Evolutionary conservation across 2,113 vertebrate species (phyloP), one percentile per base, ranked within the genome.

Genomic region (Neofelis nebulosa): DNA sequence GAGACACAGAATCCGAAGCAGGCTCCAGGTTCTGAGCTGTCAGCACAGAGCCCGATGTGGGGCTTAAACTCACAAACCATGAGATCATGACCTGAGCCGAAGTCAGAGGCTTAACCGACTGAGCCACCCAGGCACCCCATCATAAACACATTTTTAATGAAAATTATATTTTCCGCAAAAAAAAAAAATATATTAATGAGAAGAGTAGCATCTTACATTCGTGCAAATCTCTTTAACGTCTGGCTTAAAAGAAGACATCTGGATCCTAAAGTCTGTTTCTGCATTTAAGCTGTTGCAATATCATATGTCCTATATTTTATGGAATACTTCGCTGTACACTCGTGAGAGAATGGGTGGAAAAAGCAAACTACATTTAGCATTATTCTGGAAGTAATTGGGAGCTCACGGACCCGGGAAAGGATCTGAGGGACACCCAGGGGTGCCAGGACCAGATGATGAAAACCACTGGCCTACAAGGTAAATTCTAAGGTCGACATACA

Each of bases 221-320:
- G 93, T 86, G 74, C n/a, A 86, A 92, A 69, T 86, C 21, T 96
- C 61, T 82, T 90, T 29, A 93, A 89, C 29, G 12, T 16, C 52
- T 79, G 94, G 50, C 10, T 86, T 93, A 86, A 90, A 73, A 52
- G 78, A 95, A 92, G 65, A 82, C 78, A 94, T 79, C 79, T 94
- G 71, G 66, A 86, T 86, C 57, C 50, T 92, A 88, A 96, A 95
- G 79, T 80, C 45, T 92, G 87, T 63, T 95, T 86, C 73, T 12
- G 18, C 36, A 78, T 89, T 97, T 83, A 86, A 63, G 68, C 38
- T 84, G 69, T 74, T 79, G 90, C 45, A 41, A 52, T 89, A 85
- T 83, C 79, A 29, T 45, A 48, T 48, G 45, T 74, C 57, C 41
- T 61, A 66, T 48, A 78, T 45, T 50, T 48, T 68, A 13, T 61